A percentile compares a stretch with the other conserved stretches of the same genome.
phyloP scores from a whole-genome alignment of 1,140 invertebrate species.

The Scaptodrosophila lebanonensis region DNA sequence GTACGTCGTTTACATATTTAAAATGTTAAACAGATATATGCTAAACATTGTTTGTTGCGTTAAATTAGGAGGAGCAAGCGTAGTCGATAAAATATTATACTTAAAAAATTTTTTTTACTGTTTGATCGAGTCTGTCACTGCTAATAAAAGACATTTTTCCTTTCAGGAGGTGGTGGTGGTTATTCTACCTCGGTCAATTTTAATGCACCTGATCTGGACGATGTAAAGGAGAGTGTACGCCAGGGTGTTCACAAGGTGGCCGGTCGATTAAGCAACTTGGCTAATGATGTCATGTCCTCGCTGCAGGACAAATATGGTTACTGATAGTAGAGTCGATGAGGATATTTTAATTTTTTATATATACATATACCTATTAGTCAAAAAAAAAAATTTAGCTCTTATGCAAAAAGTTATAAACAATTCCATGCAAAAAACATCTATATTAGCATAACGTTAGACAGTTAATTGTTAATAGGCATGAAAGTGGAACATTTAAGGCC shows the following conservation, averaged over 20 bases:
- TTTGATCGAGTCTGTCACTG: neutral
- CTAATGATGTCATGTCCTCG: conserved; percentile 95
- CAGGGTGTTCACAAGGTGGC: conserved; percentile 98
- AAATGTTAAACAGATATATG: neutral
- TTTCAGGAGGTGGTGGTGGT: conserved; percentile 29
- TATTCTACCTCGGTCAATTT: conserved; percentile 67
- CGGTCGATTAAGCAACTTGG: conserved; percentile 93
- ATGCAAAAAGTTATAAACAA: conserved; percentile 47
- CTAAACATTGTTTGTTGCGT: too few relatives aligned
- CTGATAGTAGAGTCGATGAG: conserved; percentile 70
- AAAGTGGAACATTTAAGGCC: too few relatives aligned
- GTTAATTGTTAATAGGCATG: conserved; percentile 3
- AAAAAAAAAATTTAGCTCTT: conserved; percentile 30
- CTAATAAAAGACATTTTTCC: neutral
- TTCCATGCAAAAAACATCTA: conserved; percentile 41
- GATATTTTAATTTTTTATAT: conserved; percentile 40
- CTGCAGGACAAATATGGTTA: conserved; percentile 87
- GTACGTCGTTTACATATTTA: neutral
- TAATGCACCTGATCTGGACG: conserved; percentile 80
- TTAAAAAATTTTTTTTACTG: neutral
- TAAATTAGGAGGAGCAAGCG: too few relatives aligned
- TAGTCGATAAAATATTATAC: too few relatives aligned
- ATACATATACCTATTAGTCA: conserved; percentile 42
- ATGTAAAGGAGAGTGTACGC: conserved; percentile 96
- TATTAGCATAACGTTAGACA: conserved; percentile 26